Evolutionary conservation across 2,113 vertebrate genomes (phyloP).

Genomic region (Alectura lathami): DNA sequence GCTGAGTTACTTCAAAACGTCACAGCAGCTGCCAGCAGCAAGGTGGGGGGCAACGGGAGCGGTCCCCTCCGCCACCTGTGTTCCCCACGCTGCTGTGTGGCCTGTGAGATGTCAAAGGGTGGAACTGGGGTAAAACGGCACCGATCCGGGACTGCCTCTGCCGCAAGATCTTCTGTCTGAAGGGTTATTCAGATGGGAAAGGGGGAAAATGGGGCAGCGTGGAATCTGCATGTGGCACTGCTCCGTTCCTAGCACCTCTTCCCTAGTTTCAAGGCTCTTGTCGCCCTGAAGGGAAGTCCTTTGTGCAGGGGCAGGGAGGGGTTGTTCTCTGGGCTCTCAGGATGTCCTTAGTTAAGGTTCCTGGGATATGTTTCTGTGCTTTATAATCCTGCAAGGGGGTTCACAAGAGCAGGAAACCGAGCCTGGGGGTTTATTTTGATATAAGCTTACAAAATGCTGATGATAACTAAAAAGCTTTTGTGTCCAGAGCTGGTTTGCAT

Average conservation of each 20-base stretch:
- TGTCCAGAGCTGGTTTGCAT: not conserved
- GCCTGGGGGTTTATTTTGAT: not conserved
- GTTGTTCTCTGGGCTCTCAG: not conserved
- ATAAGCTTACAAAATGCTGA: not conserved
- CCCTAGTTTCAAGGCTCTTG: not conserved
- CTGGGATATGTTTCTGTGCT: not conserved
- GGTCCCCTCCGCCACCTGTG: accelerated
- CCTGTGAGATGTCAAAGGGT: not conserved
- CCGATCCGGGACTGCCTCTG: accelerated
- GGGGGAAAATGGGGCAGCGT: accelerated
- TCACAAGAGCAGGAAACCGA: not conserved
- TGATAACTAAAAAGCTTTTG: not conserved
- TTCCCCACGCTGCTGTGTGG: accelerated
- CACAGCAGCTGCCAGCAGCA: accelerated
- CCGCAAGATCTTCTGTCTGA: not conserved
- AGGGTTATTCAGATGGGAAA: not conserved
- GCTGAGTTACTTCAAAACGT: not conserved
- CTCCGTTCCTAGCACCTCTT: accelerated
- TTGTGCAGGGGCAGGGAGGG: not conserved
- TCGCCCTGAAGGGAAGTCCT: accelerated
- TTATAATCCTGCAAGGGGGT: accelerated
- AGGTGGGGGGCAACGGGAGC: not conserved
- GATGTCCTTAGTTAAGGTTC: not conserved
- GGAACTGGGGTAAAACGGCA: not conserved
- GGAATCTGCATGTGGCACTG: not conserved